Evolutionary conservation across 2,797 vertebrate genomes (phyloP), one percentile per base, ranked within the genome.

Genomic region (Sebastes jordani): DNA sequence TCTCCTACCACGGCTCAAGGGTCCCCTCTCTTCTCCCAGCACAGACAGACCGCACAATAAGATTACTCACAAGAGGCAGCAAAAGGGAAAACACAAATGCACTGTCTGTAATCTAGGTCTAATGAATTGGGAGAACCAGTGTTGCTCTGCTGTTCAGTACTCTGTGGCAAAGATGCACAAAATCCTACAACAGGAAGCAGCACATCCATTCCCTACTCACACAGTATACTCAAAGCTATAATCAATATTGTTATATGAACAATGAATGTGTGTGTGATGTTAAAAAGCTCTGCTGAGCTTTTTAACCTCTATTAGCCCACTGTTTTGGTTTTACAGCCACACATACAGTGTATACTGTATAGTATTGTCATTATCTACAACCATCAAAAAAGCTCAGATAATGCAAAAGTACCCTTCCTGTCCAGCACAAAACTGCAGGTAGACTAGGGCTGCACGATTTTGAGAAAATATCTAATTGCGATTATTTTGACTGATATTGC

Each of bases 1-100:
- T 88, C 84, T 89, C 82, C 86, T 81, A 81, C 81, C 87, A 89
- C 74, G 25, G 82, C 88, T 91, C 86, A 86, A 86, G 90, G 88
- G 89, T 89, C 78, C 78, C 74, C 70, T 89, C 84, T 85, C 81
- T 76, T 87, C 81, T 85, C 71, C 42, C 9, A 71, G 68, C 76
- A 88, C 78, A 87, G 75, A 85, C 80, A 84, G 78, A 38, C 84
- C 70, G 76, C 84, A 91, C 84, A 91, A 77, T 81, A 76, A 83
- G 85, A 91, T 88, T 85, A 87, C 73, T 81, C 81, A 81, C 71
- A 84, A 68, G 67, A 83, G 38, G 36, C 36, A 38, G 63, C 55
- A 76, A 63, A 69, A 81, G 55, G 59, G 67, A 14, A 78, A 49
- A 80, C 54, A 74, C 60, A 79, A 85, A 82, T 52, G 46, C 58